Conservation (phyloP, 2,113 vertebrate genomes). For the Tinamus guttatus region DNA sequence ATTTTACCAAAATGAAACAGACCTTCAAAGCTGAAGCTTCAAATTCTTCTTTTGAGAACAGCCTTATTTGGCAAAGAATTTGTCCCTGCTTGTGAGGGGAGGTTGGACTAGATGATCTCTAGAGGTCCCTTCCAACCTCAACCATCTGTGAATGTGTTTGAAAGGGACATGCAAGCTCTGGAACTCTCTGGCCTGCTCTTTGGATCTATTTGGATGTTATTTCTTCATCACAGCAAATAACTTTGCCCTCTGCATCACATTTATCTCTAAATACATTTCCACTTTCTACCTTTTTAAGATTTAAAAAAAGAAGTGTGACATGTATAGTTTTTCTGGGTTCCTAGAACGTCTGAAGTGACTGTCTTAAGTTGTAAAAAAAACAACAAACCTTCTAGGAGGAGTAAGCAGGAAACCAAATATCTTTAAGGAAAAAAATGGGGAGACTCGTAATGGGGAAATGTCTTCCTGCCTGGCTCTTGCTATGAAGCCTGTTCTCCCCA, state of each 20-base stretch:
- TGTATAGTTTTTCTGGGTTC: not conserved
- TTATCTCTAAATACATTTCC: not conserved
- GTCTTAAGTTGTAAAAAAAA: not conserved
- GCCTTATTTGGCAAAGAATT: not conserved
- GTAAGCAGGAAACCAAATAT: not conserved
- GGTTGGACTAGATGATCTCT: too few species aligned
- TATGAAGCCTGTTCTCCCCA: not conserved
- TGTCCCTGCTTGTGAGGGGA: too few species aligned
- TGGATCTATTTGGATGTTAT: not conserved
- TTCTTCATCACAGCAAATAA: not conserved
- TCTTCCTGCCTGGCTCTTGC: not conserved
- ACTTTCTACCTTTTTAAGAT: not conserved
- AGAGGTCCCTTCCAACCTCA: too few species aligned
- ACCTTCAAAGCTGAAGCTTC: not conserved
- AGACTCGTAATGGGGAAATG: not conserved
- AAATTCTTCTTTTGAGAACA: not conserved
- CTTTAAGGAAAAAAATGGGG: not conserved
- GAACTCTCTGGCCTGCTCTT: not conserved
- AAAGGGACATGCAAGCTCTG: not conserved
- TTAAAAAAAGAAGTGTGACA: not conserved
- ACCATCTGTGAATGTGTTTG: too few species aligned
- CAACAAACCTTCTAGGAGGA: not conserved
- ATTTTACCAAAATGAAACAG: not conserved
- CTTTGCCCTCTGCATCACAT: not conserved
- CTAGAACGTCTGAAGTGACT: not conserved